phyloP scores from a whole-genome alignment of 2,113 vertebrate genomes.

The Gymnorhina tibicen region DNA sequence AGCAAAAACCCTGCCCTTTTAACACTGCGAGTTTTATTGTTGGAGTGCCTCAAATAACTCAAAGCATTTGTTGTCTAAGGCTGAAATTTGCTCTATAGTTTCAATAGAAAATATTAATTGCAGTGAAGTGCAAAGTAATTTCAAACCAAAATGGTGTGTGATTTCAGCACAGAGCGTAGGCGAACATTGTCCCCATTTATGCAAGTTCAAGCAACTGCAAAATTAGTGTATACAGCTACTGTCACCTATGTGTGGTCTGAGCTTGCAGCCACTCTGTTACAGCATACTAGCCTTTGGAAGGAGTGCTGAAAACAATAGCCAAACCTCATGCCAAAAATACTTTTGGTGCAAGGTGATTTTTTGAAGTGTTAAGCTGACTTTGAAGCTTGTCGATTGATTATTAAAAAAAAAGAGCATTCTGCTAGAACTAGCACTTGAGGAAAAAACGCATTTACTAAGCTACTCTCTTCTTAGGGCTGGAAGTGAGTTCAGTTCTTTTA shows the following conservation, averaged over 20 bases:
- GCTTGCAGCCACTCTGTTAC: neutral
- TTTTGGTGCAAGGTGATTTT: neutral
- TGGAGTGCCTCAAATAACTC: neutral
- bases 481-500: neutral
- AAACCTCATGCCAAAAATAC: neutral
- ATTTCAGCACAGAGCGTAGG: neutral
- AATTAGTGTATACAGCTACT: neutral
- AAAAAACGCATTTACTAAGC: neutral
- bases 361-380: neutral
- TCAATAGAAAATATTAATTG: neutral
- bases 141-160: neutral
- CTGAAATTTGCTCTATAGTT: neutral
- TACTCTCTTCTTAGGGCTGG: neutral
- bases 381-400: neutral
- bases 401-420: neutral
- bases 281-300: neutral
- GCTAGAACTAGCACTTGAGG: neutral
- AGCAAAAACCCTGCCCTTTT: neutral
- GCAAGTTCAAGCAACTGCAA: neutral
- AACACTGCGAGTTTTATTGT: neutral
- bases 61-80: neutral
- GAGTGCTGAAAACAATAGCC: neutral
- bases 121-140: neutral
- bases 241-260: neutral
- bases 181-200: neutral